Evolutionary conservation across 2,888 invertebrate species (phyloP).

Genomic region (Caenorhabditis drosophilae): DNA sequence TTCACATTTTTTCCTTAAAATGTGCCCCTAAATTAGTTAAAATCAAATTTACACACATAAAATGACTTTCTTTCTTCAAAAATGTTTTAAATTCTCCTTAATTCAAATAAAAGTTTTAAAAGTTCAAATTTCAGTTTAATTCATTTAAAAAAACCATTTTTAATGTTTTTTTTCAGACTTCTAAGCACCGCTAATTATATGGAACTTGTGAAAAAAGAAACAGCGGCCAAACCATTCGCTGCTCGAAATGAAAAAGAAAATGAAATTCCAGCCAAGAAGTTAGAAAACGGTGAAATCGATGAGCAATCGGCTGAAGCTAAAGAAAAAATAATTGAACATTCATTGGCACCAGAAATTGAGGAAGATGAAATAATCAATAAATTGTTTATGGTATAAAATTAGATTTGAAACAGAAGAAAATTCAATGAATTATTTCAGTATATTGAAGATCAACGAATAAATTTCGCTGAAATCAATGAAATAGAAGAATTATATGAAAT

Average conservation of each 20-base stretch:
- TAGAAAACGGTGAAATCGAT: constrained; percentile 22
- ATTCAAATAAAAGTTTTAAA: background rate
- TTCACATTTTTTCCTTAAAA: background rate
- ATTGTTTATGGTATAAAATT: constrained; percentile 12
- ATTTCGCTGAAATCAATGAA: constrained; percentile 46
- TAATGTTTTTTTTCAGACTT: background rate
- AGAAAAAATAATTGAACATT: too few relatives aligned
- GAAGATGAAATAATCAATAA: constrained; percentile 31
- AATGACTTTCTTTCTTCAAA: background rate
- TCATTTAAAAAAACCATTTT: background rate
- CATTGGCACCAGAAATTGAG: constrained; percentile 33
- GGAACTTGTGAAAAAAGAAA: constrained; percentile 5
- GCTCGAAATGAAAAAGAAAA: constrained; percentile 1
- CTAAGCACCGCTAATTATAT: constrained; percentile 8
- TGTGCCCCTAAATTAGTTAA: background rate
- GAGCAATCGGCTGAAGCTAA: background rate
- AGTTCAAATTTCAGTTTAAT: background rate
- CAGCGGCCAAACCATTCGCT: background rate
- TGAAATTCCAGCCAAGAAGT: constrained; percentile 4
- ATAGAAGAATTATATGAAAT: constrained; percentile 43
- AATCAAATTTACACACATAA: background rate
- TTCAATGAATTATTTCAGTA: constrained; percentile 17
- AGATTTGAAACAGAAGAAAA: background rate
- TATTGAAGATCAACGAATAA: constrained; percentile 35
- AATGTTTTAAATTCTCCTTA: background rate